Base-by-base conservation (phyloP, 2,888 invertebrate species). In the Chymomyza amoena region DNA sequence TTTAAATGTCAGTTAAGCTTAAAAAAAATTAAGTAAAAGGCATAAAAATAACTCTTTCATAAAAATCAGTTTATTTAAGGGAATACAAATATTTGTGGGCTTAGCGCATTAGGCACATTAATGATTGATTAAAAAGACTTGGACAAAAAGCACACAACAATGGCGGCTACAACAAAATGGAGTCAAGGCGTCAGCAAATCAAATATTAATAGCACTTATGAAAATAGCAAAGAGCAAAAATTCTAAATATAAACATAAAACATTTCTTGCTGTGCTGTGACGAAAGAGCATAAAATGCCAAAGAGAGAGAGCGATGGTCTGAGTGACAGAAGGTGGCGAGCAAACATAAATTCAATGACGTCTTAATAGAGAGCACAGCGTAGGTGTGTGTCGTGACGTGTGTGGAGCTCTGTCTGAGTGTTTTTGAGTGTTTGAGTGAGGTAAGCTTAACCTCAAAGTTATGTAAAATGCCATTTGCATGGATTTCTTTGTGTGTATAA, bases 81-180 rank as follows among this genome's bases (percentile, higher is more conserved):
- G 36, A 6, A 87, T 82, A 77, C 82, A 85, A 87, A 88, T 87
- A 81, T 88, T 88, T 88, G 77, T 87, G 80, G 74, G 80, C 87
- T 80, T 84, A 84, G 86, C 88, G 77, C 80, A 84, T 86, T 88
- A 76, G 75, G 81, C 77, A 81, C 79, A 84, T 86, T 86, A 84
- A 75, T 69, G 39, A 20, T 32, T 57, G 57, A 45, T 60, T 69
- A 70, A 45, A 39, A 71, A 51, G 52, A 18, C 54, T 70, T 25
- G 28, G 57, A 36, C 67, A 68, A 65, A 68, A 69, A 54, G 50
- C 25, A 20, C 25, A 60, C 60, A 25, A 67, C 25, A 25, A 25
- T 25, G 25, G 3, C 25, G 4, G 25, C 4, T 25, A 61, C n/a
- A 65, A 68, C 51, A 66, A 62, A 7, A 39, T 32, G 45, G 28